Conservation (phyloP, 2,888 invertebrate genomes). For the Apotomis betuletana region DNA sequence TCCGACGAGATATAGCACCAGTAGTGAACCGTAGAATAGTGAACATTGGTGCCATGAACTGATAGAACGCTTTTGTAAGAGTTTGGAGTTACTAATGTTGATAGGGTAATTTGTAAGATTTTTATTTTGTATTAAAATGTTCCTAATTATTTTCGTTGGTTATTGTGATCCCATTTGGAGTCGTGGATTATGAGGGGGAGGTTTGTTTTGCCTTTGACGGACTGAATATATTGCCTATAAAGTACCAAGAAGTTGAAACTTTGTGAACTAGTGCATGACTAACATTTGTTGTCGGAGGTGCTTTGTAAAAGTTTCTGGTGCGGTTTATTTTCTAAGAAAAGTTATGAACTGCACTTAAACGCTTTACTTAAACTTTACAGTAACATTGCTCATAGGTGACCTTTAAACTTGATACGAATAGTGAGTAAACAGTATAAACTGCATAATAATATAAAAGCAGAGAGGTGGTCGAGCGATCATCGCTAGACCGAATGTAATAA, state of each 20-base stretch:
- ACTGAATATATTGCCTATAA: conserved; percentile 24
- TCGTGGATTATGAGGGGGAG: conserved; percentile 19
- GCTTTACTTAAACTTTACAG: conserved; percentile 13
- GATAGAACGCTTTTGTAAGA: conserved; percentile 70
- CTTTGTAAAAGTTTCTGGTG: not conserved
- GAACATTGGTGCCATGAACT: conserved; percentile 73
- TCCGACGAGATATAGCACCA: conserved; percentile 81
- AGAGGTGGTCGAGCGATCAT: no score
- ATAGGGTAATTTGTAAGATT: conserved; percentile 60
- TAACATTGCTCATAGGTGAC: conserved; percentile 5
- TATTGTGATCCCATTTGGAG: conserved; percentile 44
- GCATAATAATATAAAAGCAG: no score
- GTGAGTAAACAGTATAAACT: no score
- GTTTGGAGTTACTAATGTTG: conserved; percentile 53
- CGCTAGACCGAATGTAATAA: no score
- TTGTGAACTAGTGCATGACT: conserved; percentile 7
- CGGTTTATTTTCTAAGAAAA: conserved; percentile 10
- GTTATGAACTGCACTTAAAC: not conserved
- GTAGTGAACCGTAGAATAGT: conserved; percentile 49
- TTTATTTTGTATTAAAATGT: conserved; percentile 77
- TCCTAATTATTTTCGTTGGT: conserved; percentile 73
- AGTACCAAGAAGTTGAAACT: not conserved
- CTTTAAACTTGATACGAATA: not conserved
- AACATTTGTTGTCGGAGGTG: conserved; percentile 16
- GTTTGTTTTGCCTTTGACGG: conserved; percentile 32